Conservation (phyloP, 2,113 vertebrate species). For the Hippocampus comes region DNA sequence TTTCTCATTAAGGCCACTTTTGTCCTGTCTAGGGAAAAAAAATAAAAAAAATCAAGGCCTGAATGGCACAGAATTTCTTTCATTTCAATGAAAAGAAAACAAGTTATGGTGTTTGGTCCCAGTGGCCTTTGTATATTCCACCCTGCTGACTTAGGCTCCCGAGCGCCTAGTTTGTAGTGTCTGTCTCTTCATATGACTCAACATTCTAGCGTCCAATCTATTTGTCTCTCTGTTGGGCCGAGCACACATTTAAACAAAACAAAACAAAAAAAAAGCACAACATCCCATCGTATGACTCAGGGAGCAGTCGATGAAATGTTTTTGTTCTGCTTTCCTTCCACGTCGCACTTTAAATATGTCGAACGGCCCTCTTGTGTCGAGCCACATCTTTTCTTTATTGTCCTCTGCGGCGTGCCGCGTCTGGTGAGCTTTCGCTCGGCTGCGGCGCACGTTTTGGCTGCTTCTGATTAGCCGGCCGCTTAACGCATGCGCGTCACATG, state of each 20-base stretch:
- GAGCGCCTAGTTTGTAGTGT: too few species aligned
- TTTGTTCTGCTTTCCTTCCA: background rate
- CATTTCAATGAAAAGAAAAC: too few species aligned
- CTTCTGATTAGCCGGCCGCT: background rate
- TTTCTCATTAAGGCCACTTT: too few species aligned
- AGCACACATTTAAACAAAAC: background rate
- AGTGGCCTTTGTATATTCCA: too few species aligned
- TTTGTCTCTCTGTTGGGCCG: background rate
- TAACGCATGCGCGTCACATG: background rate
- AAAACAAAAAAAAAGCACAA: background rate
- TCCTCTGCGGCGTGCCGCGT: background rate
- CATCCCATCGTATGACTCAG: background rate
- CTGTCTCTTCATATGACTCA: too few species aligned
- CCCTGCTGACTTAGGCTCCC: too few species aligned
- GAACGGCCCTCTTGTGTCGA: background rate
- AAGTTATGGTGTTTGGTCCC: too few species aligned
- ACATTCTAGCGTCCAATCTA: background rate
- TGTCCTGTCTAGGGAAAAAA: too few species aligned
- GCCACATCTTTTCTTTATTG: background rate
- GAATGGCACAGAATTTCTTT: too few species aligned
- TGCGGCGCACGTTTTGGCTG: background rate
- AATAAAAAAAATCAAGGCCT: too few species aligned
- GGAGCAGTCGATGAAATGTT: background rate
- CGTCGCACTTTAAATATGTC: background rate
- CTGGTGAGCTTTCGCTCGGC: background rate